Conservation (phyloP, 2,113 vertebrate species). For the Centropus bengalensis region DNA sequence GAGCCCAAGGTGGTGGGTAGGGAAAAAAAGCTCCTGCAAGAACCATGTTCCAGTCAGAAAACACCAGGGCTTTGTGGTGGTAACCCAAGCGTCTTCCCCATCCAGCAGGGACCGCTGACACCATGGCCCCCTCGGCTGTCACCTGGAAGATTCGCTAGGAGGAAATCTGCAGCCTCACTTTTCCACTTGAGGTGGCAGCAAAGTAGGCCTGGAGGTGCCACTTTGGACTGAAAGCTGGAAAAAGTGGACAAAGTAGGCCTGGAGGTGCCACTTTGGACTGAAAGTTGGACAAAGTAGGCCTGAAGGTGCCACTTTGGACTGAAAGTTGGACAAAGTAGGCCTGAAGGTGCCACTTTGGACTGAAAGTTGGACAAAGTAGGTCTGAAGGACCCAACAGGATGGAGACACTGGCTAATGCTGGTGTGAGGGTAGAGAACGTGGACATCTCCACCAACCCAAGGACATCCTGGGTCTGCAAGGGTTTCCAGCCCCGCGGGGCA, state of each 20-base stretch:
- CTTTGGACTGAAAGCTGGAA: too few relatives aligned
- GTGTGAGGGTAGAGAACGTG: not conserved
- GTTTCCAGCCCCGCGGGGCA: rapidly evolving
- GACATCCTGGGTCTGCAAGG: rapidly evolving
- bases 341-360: not conserved
- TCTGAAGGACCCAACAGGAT: not conserved
- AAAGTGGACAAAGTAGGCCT: not conserved
- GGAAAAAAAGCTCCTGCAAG: not conserved
- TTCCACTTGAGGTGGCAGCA: not conserved
- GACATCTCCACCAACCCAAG: not conserved
- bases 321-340: not conserved
- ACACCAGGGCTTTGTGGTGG: not conserved
- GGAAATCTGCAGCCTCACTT: not conserved
- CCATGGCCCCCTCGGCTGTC: not conserved
- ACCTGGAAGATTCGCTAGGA: rapidly evolving
- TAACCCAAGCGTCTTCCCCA: rapidly evolving
- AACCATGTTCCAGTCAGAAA: not conserved
- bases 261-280: not conserved
- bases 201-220: not conserved
- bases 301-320: not conserved
- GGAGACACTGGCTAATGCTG: constrained; percentile 35
- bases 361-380: not conserved
- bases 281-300: not conserved
- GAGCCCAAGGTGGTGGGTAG: not conserved
- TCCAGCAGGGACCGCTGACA: not conserved